These are phyloP conservation scores for Plodia interpunctella DNA, from an alignment of 1,140 invertebrate genomes.

Conservation along the genomic window DNA sequence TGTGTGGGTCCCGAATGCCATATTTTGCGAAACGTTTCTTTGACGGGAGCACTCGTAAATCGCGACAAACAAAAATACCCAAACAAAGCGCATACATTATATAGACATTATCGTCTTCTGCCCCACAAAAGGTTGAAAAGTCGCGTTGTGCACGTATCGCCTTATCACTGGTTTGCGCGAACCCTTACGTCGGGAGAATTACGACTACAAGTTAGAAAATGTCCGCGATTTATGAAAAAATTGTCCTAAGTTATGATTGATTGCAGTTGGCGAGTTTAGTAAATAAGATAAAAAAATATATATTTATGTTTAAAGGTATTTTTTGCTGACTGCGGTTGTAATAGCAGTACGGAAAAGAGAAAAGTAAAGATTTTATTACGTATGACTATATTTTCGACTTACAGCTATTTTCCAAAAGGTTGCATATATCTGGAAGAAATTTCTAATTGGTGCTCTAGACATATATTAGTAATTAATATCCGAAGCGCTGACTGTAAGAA, in stretches of 20 bases:
- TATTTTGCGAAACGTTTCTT: conserved; percentile 11
- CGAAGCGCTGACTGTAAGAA: too few species aligned
- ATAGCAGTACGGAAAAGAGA: too few species aligned
- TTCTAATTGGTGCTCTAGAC: too few species aligned
- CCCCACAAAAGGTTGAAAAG: conserved; percentile 72
- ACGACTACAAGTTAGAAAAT: conserved; percentile 20
- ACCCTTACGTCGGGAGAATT: conserved; percentile 66
- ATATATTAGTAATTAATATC: too few species aligned
- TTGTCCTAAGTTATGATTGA: neutral
- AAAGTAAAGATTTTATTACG: too few species aligned
- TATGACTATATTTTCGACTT: too few species aligned
- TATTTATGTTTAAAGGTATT: neutral
- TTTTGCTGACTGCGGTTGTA: too few species aligned
- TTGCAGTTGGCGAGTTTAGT: conserved; percentile 8
- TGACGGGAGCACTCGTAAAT: conserved; percentile 32
- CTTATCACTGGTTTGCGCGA: conserved; percentile 59
- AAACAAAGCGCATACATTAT: conserved; percentile 67
- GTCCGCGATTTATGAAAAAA: neutral
- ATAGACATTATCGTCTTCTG: conserved; percentile 58
- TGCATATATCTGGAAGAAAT: too few species aligned
- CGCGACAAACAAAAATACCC: conserved; percentile 64
- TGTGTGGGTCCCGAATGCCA: neutral
- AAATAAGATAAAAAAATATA: conserved; percentile 12
- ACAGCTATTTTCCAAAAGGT: too few species aligned
- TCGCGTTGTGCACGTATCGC: conserved; percentile 64